A percentile compares a stretch with the other conserved stretches of the same genome.
These are phyloP conservation scores for Eueides isabella DNA, from an alignment of 1,140 invertebrate species.

Conservation along the genomic window DNA sequence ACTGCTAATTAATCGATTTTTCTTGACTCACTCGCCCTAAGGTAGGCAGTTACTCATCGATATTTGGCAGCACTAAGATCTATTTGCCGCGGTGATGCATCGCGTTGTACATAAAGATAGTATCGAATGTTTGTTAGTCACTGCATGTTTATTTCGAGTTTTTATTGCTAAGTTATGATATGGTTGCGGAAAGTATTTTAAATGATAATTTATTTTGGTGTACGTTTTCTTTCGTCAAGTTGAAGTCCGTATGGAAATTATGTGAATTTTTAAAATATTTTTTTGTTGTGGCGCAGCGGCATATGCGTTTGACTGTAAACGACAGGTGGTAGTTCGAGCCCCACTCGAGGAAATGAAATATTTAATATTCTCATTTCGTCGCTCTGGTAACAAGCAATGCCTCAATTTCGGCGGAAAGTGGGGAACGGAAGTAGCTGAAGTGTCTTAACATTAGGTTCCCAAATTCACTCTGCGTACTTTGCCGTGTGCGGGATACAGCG, in stretches of 20 bases:
- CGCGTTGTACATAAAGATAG: constrained; percentile 33
- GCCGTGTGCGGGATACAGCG: too few relatives aligned
- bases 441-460: too few relatives aligned
- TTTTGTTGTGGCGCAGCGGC: too few relatives aligned
- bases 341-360: too few relatives aligned
- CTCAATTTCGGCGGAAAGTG: too few relatives aligned
- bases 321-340: too few relatives aligned
- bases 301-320: too few relatives aligned
- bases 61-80: constrained; percentile 54
- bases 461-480: too few relatives aligned
- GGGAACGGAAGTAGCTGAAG: too few relatives aligned
- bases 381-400: too few relatives aligned
- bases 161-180: constrained; percentile 28
- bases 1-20: constrained; percentile 45
- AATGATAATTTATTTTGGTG: background rate
- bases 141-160: constrained; percentile 45
- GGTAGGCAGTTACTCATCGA: constrained; percentile 46
- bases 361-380: too few relatives aligned
- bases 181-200: background rate
- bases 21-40: constrained; percentile 41
- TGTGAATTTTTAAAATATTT: too few relatives aligned
- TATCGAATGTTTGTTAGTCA: constrained; percentile 46
- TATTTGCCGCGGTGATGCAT: constrained; percentile 62
- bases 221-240: background rate
- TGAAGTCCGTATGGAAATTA: background rate